Percentiles rank a stretch among this genome's conserved stretches.
These are phyloP conservation scores for Microcebus ravelobensis DNA, from an alignment of 2,113 vertebrate species.

Conservation along the genomic window DNA sequence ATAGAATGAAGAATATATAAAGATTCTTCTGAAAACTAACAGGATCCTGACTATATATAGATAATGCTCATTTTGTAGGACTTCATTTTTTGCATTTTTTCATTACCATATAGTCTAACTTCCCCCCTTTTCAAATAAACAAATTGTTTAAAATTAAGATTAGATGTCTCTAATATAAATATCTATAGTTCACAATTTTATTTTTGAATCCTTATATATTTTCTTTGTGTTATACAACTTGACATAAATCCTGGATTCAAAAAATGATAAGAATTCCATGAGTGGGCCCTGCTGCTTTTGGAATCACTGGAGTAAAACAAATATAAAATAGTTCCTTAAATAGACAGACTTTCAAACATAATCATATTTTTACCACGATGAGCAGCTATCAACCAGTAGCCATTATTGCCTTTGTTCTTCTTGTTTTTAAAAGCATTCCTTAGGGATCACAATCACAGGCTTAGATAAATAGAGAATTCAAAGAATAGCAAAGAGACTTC, in stretches of 20 bases:
- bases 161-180: background rate
- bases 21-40: background rate
- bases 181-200: background rate
- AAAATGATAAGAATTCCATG: background rate
- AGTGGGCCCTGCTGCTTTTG: background rate
- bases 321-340: constrained; percentile 11
- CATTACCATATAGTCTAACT: background rate
- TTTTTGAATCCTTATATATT: background rate
- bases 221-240: background rate
- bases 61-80: background rate
- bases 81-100: background rate
- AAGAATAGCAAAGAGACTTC: background rate
- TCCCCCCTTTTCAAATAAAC: background rate
- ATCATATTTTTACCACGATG: background rate
- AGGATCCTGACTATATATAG: background rate
- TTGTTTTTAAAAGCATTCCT: constrained; percentile 24
- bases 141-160: constrained; percentile 11
- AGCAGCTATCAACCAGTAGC: background rate
- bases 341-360: background rate
- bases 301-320: constrained; percentile 13
- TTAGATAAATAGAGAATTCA: background rate
- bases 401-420: background rate
- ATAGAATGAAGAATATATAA: background rate
- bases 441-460: background rate
- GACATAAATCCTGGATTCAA: background rate